Conservation (phyloP, 2,113 vertebrate species). For the Oreocharis arfaki region DNA sequence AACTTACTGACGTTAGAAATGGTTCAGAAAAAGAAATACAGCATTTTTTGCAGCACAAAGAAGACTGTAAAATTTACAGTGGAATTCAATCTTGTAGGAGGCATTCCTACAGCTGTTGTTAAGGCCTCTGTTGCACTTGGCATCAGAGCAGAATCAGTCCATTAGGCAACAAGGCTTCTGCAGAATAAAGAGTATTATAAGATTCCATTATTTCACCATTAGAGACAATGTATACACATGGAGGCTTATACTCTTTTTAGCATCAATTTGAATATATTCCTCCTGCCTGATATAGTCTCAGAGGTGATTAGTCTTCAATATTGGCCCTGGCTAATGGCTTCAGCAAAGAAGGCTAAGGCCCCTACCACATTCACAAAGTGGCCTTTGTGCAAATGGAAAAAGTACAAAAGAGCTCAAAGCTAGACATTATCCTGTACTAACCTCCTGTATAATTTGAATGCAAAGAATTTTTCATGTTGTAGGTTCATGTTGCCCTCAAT, state of each 20-base stretch:
- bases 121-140: neutral
- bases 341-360: neutral
- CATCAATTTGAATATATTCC: neutral
- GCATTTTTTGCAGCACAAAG: neutral
- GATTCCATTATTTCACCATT: neutral
- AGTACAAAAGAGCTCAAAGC: neutral
- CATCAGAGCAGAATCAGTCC: neutral
- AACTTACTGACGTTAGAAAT: neutral
- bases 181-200: neutral
- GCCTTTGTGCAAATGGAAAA: neutral
- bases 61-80: neutral
- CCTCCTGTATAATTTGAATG: neutral
- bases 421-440: neutral
- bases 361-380: neutral
- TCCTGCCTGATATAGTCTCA: neutral
- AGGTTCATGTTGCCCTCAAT: neutral
- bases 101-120: neutral
- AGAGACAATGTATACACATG: neutral
- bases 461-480: neutral
- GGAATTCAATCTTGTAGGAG: neutral
- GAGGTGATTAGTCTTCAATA: neutral
- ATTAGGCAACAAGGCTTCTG: neutral
- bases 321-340: neutral
- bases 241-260: neutral
- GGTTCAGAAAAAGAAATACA: neutral